phyloP scores from a whole-genome alignment of 92 coral and sea anemone species.

The Phenganax stokvisi region DNA sequence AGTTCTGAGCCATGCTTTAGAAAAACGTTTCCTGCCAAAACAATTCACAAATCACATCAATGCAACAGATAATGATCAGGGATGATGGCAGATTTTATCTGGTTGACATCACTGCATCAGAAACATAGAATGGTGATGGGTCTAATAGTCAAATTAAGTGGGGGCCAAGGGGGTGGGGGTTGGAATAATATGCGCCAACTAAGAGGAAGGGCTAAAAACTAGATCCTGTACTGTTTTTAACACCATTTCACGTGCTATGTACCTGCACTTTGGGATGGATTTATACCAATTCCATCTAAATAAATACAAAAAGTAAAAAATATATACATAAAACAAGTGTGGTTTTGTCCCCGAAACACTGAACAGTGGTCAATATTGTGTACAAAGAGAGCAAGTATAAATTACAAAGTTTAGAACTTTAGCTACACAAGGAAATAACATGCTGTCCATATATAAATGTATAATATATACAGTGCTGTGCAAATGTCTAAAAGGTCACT shows the following conservation, averaged over 20 bases:
- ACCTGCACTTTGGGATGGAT: conserved; percentile 99
- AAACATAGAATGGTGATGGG: too few species aligned
- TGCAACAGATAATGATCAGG: neutral
- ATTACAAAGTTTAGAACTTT: neutral
- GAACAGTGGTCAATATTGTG: neutral
- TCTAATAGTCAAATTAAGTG: too few species aligned
- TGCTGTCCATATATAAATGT: neutral
- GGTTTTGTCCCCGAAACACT: neutral
- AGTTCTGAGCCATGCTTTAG: conserved; percentile 98
- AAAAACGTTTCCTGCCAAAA: conserved; percentile 77
- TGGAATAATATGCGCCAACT: too few species aligned
- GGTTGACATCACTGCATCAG: neutral
- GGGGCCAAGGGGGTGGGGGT: too few species aligned
- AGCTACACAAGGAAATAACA: neutral
- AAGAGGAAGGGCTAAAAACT: too few species aligned
- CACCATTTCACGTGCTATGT: neutral
- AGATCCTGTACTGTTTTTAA: too few species aligned
- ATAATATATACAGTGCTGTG: too few species aligned
- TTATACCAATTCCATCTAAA: conserved; percentile 96
- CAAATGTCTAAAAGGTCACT: too few species aligned
- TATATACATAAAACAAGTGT: neutral
- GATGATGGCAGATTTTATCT: neutral
- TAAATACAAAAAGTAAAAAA: conserved; percentile 10
- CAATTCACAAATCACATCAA: neutral
- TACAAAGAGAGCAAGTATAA: neutral